phyloP scores from a whole-genome alignment of 2,888 invertebrate genomes.

The Cheilosia pagana region DNA sequence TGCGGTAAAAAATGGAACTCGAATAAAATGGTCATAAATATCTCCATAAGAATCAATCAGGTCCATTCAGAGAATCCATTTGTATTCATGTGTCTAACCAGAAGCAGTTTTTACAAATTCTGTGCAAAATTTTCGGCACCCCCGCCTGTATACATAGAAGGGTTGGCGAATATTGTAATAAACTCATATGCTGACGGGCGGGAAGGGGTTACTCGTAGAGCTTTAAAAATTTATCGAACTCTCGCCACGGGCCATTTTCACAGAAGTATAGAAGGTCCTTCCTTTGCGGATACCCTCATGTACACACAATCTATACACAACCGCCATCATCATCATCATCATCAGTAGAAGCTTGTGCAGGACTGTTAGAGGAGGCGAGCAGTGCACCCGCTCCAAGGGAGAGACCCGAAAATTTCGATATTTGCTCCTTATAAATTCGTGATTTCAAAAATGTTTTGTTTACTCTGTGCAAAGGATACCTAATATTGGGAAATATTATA shows the following conservation, averaged over 20 bases:
- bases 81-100: constrained; percentile 80
- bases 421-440: constrained; percentile 72
- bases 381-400: not conserved
- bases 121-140: constrained; percentile 64
- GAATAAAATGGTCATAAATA: constrained; percentile 76
- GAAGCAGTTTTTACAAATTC: constrained; percentile 46
- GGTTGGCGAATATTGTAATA: constrained; percentile 80
- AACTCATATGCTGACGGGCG: constrained; percentile 76
- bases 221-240: constrained; percentile 73
- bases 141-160: constrained; percentile 65
- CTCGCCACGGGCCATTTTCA: constrained; percentile 63
- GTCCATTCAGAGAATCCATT: constrained; percentile 81
- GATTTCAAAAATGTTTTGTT: constrained; percentile 74
- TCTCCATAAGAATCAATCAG: constrained; percentile 82
- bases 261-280: constrained; percentile 57
- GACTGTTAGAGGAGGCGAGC: constrained; percentile 19
- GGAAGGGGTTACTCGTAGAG: constrained; percentile 36
- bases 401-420: constrained; percentile 69
- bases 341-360: constrained; percentile 16
- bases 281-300: constrained; percentile 59
- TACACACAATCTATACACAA: constrained; percentile 51
- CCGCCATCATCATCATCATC: constrained; percentile 43
- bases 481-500: constrained; percentile 73
- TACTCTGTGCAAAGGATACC: constrained; percentile 66
- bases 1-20: constrained; percentile 67